These are phyloP conservation scores for Emydura subglobosa DNA, from an alignment of 2,113 vertebrate species.

Conservation along the genomic window DNA sequence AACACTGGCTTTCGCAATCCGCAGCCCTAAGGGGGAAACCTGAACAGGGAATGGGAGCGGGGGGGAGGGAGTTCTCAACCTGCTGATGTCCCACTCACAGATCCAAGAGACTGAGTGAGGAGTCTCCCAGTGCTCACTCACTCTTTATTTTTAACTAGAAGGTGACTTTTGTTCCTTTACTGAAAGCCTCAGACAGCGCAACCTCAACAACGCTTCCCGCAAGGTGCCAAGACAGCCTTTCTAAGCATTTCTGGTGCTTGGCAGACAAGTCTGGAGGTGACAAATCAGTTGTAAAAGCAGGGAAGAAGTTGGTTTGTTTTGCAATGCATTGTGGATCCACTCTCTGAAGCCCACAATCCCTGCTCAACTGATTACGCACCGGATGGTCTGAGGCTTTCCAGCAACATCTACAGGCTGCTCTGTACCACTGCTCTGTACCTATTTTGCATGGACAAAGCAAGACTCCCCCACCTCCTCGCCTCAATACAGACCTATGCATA, in stretches of 20 bases:
- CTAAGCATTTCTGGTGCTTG: neutral
- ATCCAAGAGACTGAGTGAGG: neutral
- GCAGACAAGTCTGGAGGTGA: neutral
- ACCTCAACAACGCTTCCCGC: neutral
- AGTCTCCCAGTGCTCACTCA: neutral
- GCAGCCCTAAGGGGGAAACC: neutral
- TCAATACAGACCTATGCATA: neutral
- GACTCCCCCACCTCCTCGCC: no score
- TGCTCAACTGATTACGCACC: neutral
- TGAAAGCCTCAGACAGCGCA: no score
- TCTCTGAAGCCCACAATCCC: neutral
- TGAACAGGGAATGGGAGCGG: fast-evolving
- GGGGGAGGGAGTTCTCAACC: neutral
- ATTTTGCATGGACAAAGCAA: neutral
- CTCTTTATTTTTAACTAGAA: neutral
- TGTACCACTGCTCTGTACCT: neutral
- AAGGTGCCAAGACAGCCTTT: neutral
- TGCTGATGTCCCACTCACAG: neutral
- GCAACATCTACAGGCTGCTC: neutral
- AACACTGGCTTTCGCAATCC: neutral
- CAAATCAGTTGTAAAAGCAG: neutral
- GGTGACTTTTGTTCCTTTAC: neutral
- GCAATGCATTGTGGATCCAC: neutral
- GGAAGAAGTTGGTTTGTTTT: neutral
- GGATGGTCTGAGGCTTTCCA: neutral